phyloP scores from a whole-genome alignment of 2,888 invertebrate genomes.

The Dorcus parallelipipedus region DNA sequence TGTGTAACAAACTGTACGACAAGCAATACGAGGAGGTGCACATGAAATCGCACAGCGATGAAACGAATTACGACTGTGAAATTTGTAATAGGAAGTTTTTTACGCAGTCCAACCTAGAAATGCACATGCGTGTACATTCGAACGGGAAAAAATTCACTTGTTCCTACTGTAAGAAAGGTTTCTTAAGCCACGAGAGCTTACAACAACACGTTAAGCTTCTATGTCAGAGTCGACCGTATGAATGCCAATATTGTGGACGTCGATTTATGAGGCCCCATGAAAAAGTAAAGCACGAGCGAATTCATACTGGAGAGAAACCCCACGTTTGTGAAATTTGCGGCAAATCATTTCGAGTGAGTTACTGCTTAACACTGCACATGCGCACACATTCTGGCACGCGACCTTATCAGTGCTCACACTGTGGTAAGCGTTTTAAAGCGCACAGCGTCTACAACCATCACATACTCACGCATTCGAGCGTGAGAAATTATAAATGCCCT shows the following conservation, averaged over 20 bases:
- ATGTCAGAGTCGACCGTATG: slow-evolving; percentile 55
- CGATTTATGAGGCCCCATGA: slow-evolving; percentile 73
- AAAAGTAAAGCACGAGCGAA: slow-evolving; percentile 81
- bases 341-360: slow-evolving; percentile 75
- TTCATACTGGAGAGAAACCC: slow-evolving; percentile 78
- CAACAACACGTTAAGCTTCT: slow-evolving; percentile 39
- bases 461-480: slow-evolving; percentile 69
- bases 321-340: slow-evolving; percentile 77
- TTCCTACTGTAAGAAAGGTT: slow-evolving; percentile 45
- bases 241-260: slow-evolving; percentile 69
- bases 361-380: slow-evolving; percentile 76
- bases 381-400: slow-evolving; percentile 75
- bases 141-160: slow-evolving; percentile 51
- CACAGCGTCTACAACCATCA: slow-evolving; percentile 79
- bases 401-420: slow-evolving; percentile 71
- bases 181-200: slow-evolving; percentile 38
- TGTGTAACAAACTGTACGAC: slow-evolving; percentile 54
- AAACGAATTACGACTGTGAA: slow-evolving; percentile 58
- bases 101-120: slow-evolving; percentile 60
- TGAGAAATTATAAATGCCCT: slow-evolving; percentile 72
- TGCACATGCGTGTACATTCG: slow-evolving; percentile 72
- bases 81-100: slow-evolving; percentile 72
- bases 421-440: slow-evolving; percentile 73
- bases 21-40: slow-evolving; percentile 59
- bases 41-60: slow-evolving; percentile 62